Evolutionary conservation across 2,888 invertebrate species (phyloP), one percentile per base, ranked within the genome.

Genomic region (Lithophane leautieri): DNA sequence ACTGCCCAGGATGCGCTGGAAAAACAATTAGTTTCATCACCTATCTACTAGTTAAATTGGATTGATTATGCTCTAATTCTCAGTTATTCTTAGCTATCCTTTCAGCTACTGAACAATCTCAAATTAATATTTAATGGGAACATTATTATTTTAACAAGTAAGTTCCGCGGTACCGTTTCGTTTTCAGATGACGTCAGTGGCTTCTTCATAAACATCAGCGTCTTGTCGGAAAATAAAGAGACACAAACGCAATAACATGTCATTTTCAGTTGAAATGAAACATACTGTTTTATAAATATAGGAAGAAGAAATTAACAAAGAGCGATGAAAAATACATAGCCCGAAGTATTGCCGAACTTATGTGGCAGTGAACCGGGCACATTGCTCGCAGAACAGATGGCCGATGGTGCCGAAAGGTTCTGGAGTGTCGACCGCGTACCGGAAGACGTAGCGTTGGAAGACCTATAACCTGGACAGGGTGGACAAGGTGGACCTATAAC

Each of bases 181-280:
- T 50, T 72, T 67, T 69, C n/a, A 28, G 34, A 73, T 70, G 58
- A 58, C 65, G 71, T 71, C 62, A 52, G 6, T 14, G 2, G 22
- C 25, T 69, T 66, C 56, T 70, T 63, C 56, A 60, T 68, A 70
- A 56, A 73, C 68, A 65, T 70, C 78, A 86, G 68, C 76, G 52
- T 76, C 54, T 58, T 28, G 72, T 52, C 47, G 34, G 58, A 28
- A 73, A 60, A 72, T 73, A 63, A 72, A 73, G 70, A 42, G 65
- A 54, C 70, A 28, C 40, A 60, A 40, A 56, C 16, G 68, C 70
- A 77, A 83, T 73, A 78, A 78, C 52, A 71, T 70, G 58, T 67
- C 69, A 74, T 75, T 52, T 74, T 56, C 25, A 52, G 66, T 76
- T 84, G 56, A 77, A 76, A 86, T 73, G 63, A 77, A 80, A 70